Base-by-base conservation (phyloP, 2,888 invertebrate genomes). In the Agrilus biguttatus region DNA sequence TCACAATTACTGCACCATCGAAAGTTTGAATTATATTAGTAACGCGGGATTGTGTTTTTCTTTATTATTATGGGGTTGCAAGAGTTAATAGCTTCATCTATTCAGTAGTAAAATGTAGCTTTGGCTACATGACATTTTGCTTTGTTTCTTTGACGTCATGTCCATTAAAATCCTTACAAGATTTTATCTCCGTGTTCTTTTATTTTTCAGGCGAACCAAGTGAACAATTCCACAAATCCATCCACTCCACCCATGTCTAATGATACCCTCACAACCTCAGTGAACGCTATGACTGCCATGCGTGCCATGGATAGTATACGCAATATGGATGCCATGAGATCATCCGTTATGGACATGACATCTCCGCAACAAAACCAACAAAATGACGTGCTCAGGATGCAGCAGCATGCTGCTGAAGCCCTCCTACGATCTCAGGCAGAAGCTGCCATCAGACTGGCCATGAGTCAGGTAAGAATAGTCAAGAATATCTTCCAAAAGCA, bases 351-450 rank as follows among this genome's bases (percentile, higher is more conserved):
- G 65, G 74, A 72, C 48, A 66, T 66, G 59, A 57, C 60, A 36
- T 54, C 66, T 44, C 56, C 60, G 42, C 61, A 61, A 45, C 61
- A 61, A 46, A 54, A 57, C 28, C 56, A 57, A 40, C 64, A 62
- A 42, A 63, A 65, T 44, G 66, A 68, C 45, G 68, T 68, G 35
- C 62, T 68, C 7, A 57, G 67, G 52, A 66, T 72, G 62, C 68
- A 71, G 49, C 65, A 65, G 47, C 86, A 86, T 57, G 81, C 82
- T 55, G 83, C 85, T 1, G 87, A 87, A 62, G 84, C 83, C 0
- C 69, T 89, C 41, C 68, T 90, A 17, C 73, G 89, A 58, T 84
- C 85, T 53, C 89, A 90, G 58, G 88, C 88, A 0, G 89, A 89
- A 62, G 87, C 87, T 1, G 83, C 83, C 6, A 70, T 90, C 33